A percentile compares a stretch with the other conserved stretches of the same genome.
Evolutionary conservation across 2,797 vertebrate genomes (phyloP).

Genomic region (Anabacerthia variegaticeps): DNA sequence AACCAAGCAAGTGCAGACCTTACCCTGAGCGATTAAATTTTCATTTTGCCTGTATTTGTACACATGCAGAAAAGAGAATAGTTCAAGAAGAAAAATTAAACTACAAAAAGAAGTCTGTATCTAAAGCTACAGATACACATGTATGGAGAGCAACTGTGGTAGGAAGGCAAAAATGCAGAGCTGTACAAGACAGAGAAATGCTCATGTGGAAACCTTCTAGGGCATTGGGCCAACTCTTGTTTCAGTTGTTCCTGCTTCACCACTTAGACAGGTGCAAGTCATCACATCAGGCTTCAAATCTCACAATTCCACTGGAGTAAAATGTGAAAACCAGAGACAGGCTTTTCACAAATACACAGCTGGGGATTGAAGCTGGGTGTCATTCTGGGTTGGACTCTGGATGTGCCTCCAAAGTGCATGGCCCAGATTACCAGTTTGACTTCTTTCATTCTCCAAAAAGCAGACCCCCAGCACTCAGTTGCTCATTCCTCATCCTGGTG

Average conservation of each 20-base stretch:
- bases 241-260: conserved; percentile 1
- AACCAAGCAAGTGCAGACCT: not conserved
- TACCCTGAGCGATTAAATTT: not conserved
- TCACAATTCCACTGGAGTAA: not conserved
- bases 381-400: not conserved
- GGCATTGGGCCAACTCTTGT: not conserved
- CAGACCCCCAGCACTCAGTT: not conserved
- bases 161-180: not conserved
- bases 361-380: not conserved
- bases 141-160: not conserved
- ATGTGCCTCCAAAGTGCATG: not conserved
- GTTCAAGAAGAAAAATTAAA: not conserved
- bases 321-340: not conserved
- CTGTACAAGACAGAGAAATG: not conserved
- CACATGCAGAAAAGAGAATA: not conserved
- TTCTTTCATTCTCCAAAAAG: not conserved
- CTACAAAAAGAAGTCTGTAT: not conserved
- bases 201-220: not conserved
- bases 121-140: not conserved
- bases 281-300: not conserved
- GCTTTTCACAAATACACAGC: not conserved
- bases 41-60: not conserved
- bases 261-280: not conserved
- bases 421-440: not conserved
- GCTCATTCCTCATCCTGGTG: not conserved